phyloP scores from a whole-genome alignment of 2,797 vertebrate species.

The Rhynchonycteris naso region DNA sequence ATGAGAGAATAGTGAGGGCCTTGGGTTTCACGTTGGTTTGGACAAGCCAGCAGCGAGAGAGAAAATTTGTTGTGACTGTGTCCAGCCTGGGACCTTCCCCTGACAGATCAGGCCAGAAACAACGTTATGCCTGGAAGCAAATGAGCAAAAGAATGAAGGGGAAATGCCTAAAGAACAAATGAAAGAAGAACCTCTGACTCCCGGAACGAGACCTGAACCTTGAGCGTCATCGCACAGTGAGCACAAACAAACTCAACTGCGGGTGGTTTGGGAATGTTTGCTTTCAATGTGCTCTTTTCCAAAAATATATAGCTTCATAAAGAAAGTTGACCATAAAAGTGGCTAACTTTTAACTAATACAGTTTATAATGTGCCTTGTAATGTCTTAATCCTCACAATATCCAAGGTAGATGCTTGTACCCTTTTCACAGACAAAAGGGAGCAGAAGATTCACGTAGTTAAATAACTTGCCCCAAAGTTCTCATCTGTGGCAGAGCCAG shows the following conservation, averaged over 20 bases:
- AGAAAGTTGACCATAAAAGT: neutral
- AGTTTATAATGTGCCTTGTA: neutral
- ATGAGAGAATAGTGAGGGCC: neutral
- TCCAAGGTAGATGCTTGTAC: neutral
- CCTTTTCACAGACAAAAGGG: neutral
- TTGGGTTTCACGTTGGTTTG: neutral
- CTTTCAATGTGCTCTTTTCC: neutral
- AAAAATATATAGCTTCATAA: neutral
- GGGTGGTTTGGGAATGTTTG: neutral
- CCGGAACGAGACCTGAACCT: fast-evolving
- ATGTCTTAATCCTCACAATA: neutral
- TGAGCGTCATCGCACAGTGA: neutral
- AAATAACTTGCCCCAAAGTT: neutral
- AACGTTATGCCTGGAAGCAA: neutral
- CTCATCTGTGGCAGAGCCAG: neutral
- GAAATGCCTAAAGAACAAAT: neutral
- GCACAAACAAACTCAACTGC: neutral
- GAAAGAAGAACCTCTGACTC: neutral
- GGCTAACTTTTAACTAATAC: neutral
- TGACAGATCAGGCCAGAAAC: neutral
- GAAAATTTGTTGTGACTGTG: neutral
- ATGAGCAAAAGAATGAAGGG: neutral
- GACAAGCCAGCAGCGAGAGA: neutral
- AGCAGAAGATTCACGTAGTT: neutral
- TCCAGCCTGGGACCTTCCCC: neutral